Base-by-base conservation (phyloP, 2,888 invertebrate species). In the Cataglyphis cursor region DNA sequence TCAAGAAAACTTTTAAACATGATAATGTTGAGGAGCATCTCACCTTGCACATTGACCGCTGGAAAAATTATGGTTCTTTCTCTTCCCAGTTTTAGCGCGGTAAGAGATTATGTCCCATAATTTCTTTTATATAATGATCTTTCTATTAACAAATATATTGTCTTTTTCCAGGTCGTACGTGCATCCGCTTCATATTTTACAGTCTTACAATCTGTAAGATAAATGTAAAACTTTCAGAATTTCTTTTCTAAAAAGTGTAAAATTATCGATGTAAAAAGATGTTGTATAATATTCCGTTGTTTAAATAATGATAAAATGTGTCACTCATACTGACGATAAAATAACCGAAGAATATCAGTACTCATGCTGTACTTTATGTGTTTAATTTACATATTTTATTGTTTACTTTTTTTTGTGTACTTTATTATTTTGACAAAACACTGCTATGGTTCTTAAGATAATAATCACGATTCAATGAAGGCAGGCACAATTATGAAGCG, bases 51-150 rank as follows among this genome's bases (percentile, higher is more conserved):
- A 3, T 18, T 82, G 15, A 76, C 82, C 1, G 38, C 76, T 18
- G 82, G 76, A 18, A 82, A 82, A 51, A 59, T 82, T 12, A 76
- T 76, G 66, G 21, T 76, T n/a, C 76, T 82, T 18, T 61, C 76
- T 28, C 66, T 78, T 75, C 66, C 76, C 0, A 76, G 76, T 57
- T 82, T 76, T 21, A 76, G 76, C 44, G 66, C 76, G 38, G 82
- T 83, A 83, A 51, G 41, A 31, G 18, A n/a, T n/a, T 8, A 51
- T 5, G 15, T 41, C 3, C 9, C 12, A 31, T 21, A n/a, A 18
- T 21, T 24, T 57, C 1, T 1, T 28, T 12, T 38, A 4, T 12
- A 2, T 8, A 5, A 51, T 18, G 3, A 35, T 0, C 4, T 28
- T 24, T 18, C 10, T 66, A 8, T 51, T n/a, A 51, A 51, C 8